Conservation (phyloP, 2,113 vertebrate species). For the Semnopithecus entellus region DNA sequence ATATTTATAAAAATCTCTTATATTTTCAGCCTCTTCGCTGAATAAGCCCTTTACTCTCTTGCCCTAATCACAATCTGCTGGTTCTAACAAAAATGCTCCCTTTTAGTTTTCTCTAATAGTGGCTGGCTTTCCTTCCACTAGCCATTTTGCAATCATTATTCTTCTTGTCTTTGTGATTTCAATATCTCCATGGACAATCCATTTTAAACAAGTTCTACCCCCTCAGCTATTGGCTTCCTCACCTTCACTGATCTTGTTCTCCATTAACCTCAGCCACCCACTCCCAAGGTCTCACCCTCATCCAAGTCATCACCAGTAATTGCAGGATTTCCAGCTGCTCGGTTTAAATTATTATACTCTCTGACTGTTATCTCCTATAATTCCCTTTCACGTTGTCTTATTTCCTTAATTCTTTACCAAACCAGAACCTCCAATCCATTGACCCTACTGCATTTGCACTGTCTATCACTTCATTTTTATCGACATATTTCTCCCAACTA, state of each 20-base stretch:
- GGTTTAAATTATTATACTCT: background rate
- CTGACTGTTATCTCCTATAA: background rate
- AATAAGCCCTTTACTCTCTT: background rate
- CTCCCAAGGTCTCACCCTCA: background rate
- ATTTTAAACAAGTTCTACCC: background rate
- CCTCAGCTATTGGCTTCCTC: background rate
- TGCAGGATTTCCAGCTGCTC: background rate
- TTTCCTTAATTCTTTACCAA: background rate
- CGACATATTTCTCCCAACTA: background rate
- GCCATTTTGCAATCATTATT: background rate
- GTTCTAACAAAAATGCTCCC: background rate
- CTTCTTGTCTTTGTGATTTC: background rate
- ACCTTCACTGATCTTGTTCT: background rate
- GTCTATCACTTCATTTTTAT: background rate
- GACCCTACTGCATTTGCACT: background rate
- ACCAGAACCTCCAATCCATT: background rate
- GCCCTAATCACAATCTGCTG: background rate
- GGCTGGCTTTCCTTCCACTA: background rate
- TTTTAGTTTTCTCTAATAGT: background rate
- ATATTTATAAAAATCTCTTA: background rate
- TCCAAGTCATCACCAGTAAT: background rate
- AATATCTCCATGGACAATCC: background rate
- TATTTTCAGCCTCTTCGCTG: background rate
- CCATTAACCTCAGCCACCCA: background rate
- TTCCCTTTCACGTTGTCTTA: background rate